A percentile compares a stretch with the other conserved stretches of the same genome.
Evolutionary conservation across 2,888 invertebrate genomes (phyloP).

Genomic region (Beris chalybata): DNA sequence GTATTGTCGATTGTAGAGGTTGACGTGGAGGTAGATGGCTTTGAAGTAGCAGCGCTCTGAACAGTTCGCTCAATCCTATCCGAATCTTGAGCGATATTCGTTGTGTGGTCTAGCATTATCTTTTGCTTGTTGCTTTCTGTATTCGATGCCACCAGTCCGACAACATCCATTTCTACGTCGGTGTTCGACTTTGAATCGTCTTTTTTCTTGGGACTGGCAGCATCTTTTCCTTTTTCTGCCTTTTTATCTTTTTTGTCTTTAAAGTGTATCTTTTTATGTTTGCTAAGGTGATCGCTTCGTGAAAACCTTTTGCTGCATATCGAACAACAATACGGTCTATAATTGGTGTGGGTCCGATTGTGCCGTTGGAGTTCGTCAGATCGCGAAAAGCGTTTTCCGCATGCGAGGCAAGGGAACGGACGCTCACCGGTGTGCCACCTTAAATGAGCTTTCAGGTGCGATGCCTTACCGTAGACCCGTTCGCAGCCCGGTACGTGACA

Average conservation of each 20-base stretch:
- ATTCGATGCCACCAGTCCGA: neutral
- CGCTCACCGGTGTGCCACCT: slow-evolving; percentile 93
- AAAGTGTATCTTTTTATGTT: slow-evolving; percentile 86
- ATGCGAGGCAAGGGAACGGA: slow-evolving; percentile 85
- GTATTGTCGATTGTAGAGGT: slow-evolving; percentile 1
- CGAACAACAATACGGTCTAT: slow-evolving; percentile 84
- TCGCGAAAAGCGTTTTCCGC: slow-evolving; percentile 88
- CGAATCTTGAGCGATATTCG: slow-evolving; percentile 2
- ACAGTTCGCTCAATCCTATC: slow-evolving; percentile 1
- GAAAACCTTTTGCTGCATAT: slow-evolving; percentile 89
- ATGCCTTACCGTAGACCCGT: slow-evolving; percentile 90
- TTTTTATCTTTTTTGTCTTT: slow-evolving; percentile 55
- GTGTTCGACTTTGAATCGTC: slow-evolving; percentile 12
- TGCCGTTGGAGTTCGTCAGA: slow-evolving; percentile 91
- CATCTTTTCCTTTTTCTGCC: slow-evolving; percentile 28
- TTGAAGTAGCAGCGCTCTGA: slow-evolving; percentile 46
- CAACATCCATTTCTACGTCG: slow-evolving; percentile 3
- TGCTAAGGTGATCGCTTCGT: slow-evolving; percentile 90
- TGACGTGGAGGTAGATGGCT: slow-evolving; percentile 7
- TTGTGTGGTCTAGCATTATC: slow-evolving; percentile 28
- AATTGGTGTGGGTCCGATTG: slow-evolving; percentile 84
- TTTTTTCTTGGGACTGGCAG: slow-evolving; percentile 12
- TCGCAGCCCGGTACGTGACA: slow-evolving; percentile 87
- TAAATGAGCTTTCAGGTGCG: slow-evolving; percentile 89
- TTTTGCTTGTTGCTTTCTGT: slow-evolving; percentile 3